These are phyloP conservation scores for Stenoptilia bipunctidactyla DNA, from an alignment of 2,888 invertebrate genomes.

Conservation along the genomic window DNA sequence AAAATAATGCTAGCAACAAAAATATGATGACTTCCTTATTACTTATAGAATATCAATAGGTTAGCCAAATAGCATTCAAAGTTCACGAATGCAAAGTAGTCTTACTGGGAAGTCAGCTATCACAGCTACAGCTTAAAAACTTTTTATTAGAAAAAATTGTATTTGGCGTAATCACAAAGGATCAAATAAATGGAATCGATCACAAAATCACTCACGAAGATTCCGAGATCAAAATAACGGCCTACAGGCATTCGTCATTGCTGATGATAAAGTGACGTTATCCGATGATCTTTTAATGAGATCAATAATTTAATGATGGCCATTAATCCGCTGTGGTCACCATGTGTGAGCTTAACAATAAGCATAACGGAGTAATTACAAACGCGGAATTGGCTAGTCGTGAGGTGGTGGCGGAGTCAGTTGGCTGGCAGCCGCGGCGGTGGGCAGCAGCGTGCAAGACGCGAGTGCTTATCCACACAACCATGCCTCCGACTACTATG, in stretches of 20 bases:
- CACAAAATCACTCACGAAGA: too few species aligned
- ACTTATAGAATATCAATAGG: too few species aligned
- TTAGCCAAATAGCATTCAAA: not conserved
- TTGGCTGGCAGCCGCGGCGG: constrained; percentile 60
- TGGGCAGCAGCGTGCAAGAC: constrained; percentile 48
- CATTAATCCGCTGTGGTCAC: not conserved
- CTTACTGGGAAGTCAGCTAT: too few species aligned
- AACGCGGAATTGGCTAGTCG: constrained; percentile 65
- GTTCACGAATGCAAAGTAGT: not conserved
- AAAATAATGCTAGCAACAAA: constrained; percentile 1
- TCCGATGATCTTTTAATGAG: constrained; percentile 24
- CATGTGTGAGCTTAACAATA: not conserved
- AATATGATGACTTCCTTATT: not conserved
- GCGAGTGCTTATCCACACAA: constrained; percentile 34
- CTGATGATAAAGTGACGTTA: constrained; percentile 12
- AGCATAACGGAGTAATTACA: constrained; percentile 22
- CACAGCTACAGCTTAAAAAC: too few species aligned
- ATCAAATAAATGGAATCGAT: too few species aligned
- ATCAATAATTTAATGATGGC: constrained; percentile 11
- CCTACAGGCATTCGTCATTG: too few species aligned
- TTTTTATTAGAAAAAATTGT: too few species aligned
- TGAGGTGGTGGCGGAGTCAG: constrained; percentile 36
- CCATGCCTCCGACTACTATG: constrained; percentile 67
- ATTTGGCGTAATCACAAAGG: too few species aligned
- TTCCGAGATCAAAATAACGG: too few species aligned